phyloP scores from a whole-genome alignment of 2,888 invertebrate genomes.

The Loripinus fragilis region DNA sequence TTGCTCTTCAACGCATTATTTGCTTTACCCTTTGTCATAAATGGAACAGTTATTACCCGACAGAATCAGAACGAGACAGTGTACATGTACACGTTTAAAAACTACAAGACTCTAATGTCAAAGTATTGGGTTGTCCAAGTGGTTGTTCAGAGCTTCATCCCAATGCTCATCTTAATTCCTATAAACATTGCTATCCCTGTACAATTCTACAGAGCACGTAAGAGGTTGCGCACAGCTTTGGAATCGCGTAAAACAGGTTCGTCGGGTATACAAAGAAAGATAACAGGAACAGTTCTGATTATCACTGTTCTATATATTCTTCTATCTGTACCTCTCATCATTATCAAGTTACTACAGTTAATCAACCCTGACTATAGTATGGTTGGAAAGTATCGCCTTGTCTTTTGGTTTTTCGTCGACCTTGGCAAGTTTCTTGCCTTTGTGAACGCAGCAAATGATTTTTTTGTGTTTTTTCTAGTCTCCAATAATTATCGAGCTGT shows the following conservation, averaged over 20 bases:
- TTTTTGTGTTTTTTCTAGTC: background rate
- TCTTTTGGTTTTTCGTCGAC: background rate
- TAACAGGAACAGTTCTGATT: background rate
- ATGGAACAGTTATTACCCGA: background rate
- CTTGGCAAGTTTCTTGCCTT: background rate
- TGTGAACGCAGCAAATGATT: background rate
- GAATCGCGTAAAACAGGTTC: background rate
- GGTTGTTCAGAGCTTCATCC: background rate
- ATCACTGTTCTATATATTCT: background rate
- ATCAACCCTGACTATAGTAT: background rate
- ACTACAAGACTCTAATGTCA: background rate
- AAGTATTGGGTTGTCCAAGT: background rate
- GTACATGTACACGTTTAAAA: background rate
- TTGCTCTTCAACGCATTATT: background rate
- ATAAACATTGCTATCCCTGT: background rate
- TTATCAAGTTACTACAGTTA: background rate
- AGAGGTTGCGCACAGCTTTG: background rate
- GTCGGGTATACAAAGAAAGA: background rate
- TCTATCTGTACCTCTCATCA: background rate
- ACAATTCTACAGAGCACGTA: background rate
- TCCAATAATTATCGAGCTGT: background rate
- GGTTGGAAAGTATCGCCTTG: background rate
- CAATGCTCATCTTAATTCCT: background rate
- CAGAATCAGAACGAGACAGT: background rate
- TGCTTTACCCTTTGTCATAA: background rate